Evolutionary conservation across 1,140 invertebrate species (phyloP), one percentile per base, ranked within the genome.

Genomic region (Drusus annulatus): DNA sequence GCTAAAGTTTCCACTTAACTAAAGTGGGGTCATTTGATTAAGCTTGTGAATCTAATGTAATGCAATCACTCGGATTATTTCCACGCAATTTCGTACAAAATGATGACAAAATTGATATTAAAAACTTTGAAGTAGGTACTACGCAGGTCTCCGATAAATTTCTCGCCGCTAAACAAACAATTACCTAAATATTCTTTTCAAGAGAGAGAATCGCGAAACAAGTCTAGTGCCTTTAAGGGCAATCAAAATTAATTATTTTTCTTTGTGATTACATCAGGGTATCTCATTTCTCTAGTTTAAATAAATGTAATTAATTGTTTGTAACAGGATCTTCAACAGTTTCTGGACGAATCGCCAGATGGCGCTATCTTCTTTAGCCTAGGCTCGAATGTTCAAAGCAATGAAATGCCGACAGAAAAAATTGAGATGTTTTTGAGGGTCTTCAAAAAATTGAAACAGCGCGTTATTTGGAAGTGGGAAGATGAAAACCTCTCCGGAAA

Each of bases 401-500:
- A 88, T 13, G 89, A 89, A 23, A 84, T 93, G 78, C 89, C 90
- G 0, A 6, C 81, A 2, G 87, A 90, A 0, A 92, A 90, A 63
- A 86, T 88, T 31, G 80, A 89, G 0, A 87, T 85, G 7, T 86
- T 94, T 68, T 16, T 93, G 0, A 89, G 90, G 0, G 89, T 91
- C 0, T 90, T 94, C 28, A 85, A 80, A 2, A 85, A 86, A 5
- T 83, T 94, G 0, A 92, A 92, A 23, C 90, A 92, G 52, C 91
- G 89, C 25, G 89, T 94, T 0, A 80, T 94, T 0, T 94, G 92
- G 93, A 94, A 94, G 84, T 94, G 91, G 88, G 93, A 94, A 84
- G 89, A 88, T 4, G 89, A 91, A 2, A 83, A 85, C 28, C 81
- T 93, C 2, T 86, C 89, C 0, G 86, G 86, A 1, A 89, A 91